Conservation (phyloP, 2,113 vertebrate species). For the Elephas maximus region DNA sequence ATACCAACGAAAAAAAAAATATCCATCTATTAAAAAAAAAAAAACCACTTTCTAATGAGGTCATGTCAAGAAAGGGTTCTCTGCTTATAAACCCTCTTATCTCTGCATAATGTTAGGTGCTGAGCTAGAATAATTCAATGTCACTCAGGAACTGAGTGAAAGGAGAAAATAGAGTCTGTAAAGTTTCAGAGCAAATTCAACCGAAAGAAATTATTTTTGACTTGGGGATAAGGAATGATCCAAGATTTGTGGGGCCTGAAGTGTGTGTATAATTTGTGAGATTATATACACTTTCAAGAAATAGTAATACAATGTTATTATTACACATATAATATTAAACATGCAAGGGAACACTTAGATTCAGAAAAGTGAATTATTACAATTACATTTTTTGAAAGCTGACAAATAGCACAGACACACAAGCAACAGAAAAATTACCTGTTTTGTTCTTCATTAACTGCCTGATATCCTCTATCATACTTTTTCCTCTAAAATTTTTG, state of each 20-base stretch:
- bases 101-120: background rate
- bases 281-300: background rate
- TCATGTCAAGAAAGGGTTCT: background rate
- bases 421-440: background rate
- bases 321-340: background rate
- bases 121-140: background rate
- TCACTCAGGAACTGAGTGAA: background rate
- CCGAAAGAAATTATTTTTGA: background rate
- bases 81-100: background rate
- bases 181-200: constrained; percentile 21
- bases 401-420: constrained; percentile 20
- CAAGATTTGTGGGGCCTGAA: background rate
- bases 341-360: constrained; percentile 28
- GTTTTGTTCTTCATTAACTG: constrained; percentile 54
- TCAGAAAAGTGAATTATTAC: constrained; percentile 24
- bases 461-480: background rate
- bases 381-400: constrained; percentile 16
- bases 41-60: background rate
- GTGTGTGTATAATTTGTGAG: background rate
- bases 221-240: background rate
- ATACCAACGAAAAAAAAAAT: background rate
- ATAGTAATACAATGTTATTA: constrained; percentile 39
- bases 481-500: background rate
- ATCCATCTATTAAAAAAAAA: background rate
- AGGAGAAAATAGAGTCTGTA: background rate